Percentiles rank a stretch among this genome's conserved stretches.
These are phyloP conservation scores for Agrochola lychnidis DNA, from an alignment of 2,888 invertebrate genomes.

Conservation along the genomic window DNA sequence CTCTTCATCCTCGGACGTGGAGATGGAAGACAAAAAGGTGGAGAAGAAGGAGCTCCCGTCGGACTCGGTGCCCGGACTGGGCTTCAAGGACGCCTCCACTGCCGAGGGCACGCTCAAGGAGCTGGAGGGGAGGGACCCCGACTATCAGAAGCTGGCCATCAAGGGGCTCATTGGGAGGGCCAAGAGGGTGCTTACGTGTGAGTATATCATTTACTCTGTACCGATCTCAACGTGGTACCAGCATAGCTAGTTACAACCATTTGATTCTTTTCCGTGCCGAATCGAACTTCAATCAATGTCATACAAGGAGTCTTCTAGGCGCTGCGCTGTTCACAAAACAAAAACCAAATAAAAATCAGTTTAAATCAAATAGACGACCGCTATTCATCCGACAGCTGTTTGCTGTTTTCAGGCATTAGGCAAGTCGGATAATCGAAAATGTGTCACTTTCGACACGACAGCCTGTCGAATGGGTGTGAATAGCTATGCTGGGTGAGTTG, in stretches of 20 bases:
- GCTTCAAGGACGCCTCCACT: constrained; percentile 95
- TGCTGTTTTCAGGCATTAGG: not conserved
- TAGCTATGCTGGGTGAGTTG: no score
- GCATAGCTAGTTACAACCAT: not conserved
- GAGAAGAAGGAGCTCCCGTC: constrained; percentile 77
- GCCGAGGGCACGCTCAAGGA: constrained; percentile 92
- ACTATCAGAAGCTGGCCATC: constrained; percentile 94
- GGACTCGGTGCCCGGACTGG: constrained; percentile 93
- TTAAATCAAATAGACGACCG: not conserved
- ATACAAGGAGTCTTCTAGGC: not conserved
- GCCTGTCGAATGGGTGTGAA: no score
- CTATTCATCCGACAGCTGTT: not conserved
- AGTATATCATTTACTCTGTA: constrained; percentile 64
- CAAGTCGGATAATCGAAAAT: not conserved
- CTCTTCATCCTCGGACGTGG: constrained; percentile 83
- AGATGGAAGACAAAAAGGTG: constrained; percentile 84
- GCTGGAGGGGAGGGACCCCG: constrained; percentile 94
- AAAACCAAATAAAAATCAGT: not conserved
- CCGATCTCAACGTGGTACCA: not conserved
- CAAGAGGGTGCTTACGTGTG: constrained; percentile 93
- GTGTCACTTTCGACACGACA: no score
- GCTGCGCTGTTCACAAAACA: not conserved
- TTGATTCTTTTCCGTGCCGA: not conserved
- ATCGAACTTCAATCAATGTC: not conserved
- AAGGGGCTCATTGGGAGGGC: constrained; percentile 93